Base-by-base conservation (phyloP, 2,797 vertebrate genomes). In the Falco rusticolus region DNA sequence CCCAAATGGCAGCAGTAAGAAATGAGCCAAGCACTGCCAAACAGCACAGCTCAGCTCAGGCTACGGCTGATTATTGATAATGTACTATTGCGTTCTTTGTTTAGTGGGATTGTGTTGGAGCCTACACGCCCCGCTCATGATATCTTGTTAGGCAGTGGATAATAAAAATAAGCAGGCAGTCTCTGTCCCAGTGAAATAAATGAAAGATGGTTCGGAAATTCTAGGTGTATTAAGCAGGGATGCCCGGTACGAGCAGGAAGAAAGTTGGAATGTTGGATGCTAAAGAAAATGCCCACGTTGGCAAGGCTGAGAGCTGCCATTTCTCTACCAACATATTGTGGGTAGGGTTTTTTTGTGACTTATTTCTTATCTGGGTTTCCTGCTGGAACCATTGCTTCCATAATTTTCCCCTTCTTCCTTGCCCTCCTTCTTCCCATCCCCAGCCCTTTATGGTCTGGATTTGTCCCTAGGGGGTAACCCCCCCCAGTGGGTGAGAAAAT, bases 331-430 rank as follows among this genome's bases (percentile, higher is more conserved):
- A 61, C n/a, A 90, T 43, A 74, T 89, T 50, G 19, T 0, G 6
- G 31, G 10, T n/a, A 61, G 33, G 88, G 85, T 84, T 54, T 68
- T 77, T 66, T 75, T 86, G 61, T 72, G 72, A 57, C 47, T 84
- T 78, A 24, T 28, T 93, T 86, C 70, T 80, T 91, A 91, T 81
- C 94, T 84, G 50, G 2, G 25, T 69, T 91, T 96, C 77, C 90
- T 78, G 77, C 72, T 68, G 57, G 60, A 48, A 59, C 57, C 54
- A 75, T 54, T 47, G 31, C 63, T 92, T 92, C 43, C 54, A 81
- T 3, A 8, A 45, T 72, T 94, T 86, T 26, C 45, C 77, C 33
- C 24, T 90, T 81, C 54, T 75, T 87, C 81, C 50, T 80, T 88
- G 53, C 39, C 80, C 33, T 90, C 37, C 39, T 39, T 7, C 80